Evolutionary conservation across 1,140 invertebrate genomes (phyloP), one percentile per base, ranked within the genome.

Genomic region (Neodiprion pinetum): DNA sequence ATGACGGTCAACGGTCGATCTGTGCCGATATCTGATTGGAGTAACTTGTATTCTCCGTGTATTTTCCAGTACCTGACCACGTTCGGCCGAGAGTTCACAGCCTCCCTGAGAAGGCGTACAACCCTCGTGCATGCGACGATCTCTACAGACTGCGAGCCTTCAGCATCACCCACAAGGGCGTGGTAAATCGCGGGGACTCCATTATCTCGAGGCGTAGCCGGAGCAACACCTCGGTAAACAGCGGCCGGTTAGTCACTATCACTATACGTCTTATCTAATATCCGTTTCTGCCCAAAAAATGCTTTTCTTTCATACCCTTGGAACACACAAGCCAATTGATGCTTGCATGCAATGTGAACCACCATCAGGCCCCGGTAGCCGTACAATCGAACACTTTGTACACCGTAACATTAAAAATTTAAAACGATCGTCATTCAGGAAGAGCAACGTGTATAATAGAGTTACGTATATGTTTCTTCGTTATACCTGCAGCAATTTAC

Each of bases 151-250:
- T 97, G 50, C 87, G 96, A 0, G 96, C 95, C 68, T 98, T 97
- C 89, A 95, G 93, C 81, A 96, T 97, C 78, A 96, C 95, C 14
- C 95, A 94, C 78, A 96, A 96, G 84, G 94, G 94, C 1, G 94
- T 97, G 40, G 93, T 97, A 71, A 98, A 97, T 90, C 94, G 95
- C 75, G 96, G 96, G 0, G 96, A 97, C 88, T 95, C 94, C 61
- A 95, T 96, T 77, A 96, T 96, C 78, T 94, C 95, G 71, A 88
- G 95, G 12, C 86, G 94, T 17, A 95, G 94, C 40, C 90, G 94
- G 21, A 95, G 94, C 70, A 96, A 96, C 82, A 96, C 94, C 1
- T 96, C 94, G 77, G 93, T 96, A 72, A 95, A 95, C 84, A 93
- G 93, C 73, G 95, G 94, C 89, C 92, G 93, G 94, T 94, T 85